Evolutionary conservation across 2,113 vertebrate genomes (phyloP).

Genomic region (Solenodon paradoxus): DNA sequence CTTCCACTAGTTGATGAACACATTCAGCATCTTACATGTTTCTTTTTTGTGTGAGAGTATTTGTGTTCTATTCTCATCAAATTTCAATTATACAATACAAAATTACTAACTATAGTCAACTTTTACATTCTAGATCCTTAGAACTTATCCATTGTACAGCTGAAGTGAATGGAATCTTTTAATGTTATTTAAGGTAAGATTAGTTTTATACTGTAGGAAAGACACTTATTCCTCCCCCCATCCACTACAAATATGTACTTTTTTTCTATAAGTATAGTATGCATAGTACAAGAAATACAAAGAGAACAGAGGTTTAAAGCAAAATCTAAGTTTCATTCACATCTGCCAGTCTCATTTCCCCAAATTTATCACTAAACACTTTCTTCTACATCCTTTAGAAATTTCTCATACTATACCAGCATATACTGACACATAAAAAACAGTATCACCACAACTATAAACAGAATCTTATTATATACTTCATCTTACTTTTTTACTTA

Average conservation of each 20-base stretch:
- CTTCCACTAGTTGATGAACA: neutral
- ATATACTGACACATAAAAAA: neutral
- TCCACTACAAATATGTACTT: neutral
- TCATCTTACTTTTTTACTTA: constrained; percentile 1
- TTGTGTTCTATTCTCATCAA: neutral
- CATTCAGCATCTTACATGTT: neutral
- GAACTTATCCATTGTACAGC: neutral
- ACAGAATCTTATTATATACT: neutral
- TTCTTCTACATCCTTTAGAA: neutral
- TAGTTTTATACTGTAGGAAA: neutral
- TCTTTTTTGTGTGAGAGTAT: neutral
- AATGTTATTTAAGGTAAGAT: neutral
- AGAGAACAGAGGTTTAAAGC: neutral
- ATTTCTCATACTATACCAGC: neutral
- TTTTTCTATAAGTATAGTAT: neutral
- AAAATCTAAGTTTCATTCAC: neutral
- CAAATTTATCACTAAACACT: neutral
- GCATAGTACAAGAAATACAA: constrained; percentile 15
- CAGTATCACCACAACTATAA: neutral
- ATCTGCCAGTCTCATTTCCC: neutral
- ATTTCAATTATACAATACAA: neutral
- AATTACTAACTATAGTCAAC: neutral
- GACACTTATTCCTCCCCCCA: neutral
- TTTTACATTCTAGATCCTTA: neutral
- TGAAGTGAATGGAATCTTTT: neutral